Evolutionary conservation across 2,113 vertebrate genomes (phyloP).

Genomic region (Pituophis catenifer): DNA sequence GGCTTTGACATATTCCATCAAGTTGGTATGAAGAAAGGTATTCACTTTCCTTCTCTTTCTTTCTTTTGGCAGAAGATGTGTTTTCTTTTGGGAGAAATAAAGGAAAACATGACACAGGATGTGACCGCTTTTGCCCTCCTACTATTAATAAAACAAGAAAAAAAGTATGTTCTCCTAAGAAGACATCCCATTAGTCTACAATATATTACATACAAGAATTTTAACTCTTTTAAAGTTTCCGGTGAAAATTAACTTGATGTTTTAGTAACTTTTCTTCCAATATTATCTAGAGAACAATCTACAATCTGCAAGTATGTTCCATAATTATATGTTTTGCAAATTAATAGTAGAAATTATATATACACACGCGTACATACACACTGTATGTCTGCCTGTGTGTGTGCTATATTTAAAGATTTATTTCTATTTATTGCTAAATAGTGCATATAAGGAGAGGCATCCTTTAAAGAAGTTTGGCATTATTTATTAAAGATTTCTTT

Average conservation of each 20-base stretch:
- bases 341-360: constrained; percentile 3
- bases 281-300: not conserved
- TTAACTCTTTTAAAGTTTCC: not conserved
- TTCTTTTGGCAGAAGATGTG: not conserved
- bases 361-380: not conserved
- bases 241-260: not conserved
- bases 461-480: not conserved
- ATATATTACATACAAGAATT: not conserved
- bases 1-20: not conserved
- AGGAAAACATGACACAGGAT: constrained; percentile 4
- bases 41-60: constrained; percentile 7
- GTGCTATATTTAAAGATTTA: not conserved
- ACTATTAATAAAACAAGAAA: not conserved
- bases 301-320: not conserved
- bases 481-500: not conserved
- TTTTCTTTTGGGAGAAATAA: not conserved
- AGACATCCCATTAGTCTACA: not conserved
- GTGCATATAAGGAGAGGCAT: not conserved
- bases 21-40: not conserved
- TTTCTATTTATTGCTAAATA: not conserved
- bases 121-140: not conserved
- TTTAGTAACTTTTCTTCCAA: not conserved
- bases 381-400: not conserved
- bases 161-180: not conserved
- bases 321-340: not conserved